Base-by-base conservation (phyloP, 2,797 vertebrate genomes). In the Hypotaenidia philippensis region DNA sequence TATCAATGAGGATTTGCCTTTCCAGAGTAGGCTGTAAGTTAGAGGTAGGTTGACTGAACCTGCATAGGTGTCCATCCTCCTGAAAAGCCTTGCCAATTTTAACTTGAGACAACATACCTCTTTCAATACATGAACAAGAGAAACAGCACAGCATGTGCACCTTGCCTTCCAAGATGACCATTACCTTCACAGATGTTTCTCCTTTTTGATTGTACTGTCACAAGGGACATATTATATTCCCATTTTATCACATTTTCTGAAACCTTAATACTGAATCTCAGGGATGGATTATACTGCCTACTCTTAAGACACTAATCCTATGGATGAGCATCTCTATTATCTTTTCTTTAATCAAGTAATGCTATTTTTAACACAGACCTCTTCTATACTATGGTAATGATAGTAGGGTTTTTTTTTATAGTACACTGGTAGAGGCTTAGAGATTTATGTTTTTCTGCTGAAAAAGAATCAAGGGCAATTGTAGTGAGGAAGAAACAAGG, bases 311-410 rank as follows among this genome's bases (percentile, higher is more conserved):
- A 27, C 34, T 96, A 95, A 95, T 93, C 84, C 82, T 77, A 11
- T 26, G 55, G 78, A 93, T 78, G 60, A 95, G 31, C 27, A 86
- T 81, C 41, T 92, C 61, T 12, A 65, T 88, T 87, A 93, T 85
- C 93, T 94, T 90, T 93, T 56, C 70, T 92, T 89, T 84, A 86
- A 96, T 92, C 84, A 91, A 85, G 29, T 71, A 75, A 34, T 55
- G 31, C 45, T 89, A 87, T 92, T 94, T 96, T 91, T 96, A 92
- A 69, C 29, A 44, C 1, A 6, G 38, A 57, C 25, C 64, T 45
- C 11, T 91, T 86, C 55, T 38, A 86, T 36, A 64, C 5, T 3
- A 85, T 77, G 20, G 36, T 49, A 64, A 91, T 64, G 57, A 85
- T 23, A 83, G 26, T 9, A 70, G 53, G 2, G 29, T 36, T 9